phyloP scores from a whole-genome alignment of 2,113 vertebrate genomes.

The Aleadryas rufinucha region DNA sequence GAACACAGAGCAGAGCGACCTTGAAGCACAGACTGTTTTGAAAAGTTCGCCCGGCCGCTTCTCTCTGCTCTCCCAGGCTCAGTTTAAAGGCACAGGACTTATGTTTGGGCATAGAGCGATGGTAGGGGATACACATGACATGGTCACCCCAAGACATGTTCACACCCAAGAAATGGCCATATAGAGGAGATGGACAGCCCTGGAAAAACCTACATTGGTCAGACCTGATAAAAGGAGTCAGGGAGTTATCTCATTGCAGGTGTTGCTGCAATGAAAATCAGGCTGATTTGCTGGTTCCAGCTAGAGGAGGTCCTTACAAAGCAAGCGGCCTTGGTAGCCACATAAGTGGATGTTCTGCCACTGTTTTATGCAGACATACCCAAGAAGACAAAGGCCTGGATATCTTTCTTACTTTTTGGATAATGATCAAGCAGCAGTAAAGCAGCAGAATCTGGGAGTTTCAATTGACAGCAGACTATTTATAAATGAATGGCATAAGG shows the following conservation, averaged over 20 bases:
- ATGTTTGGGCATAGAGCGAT: too few relatives aligned
- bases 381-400: not conserved
- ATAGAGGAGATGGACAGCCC: not conserved
- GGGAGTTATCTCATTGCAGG: not conserved
- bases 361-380: not conserved
- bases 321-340: not conserved
- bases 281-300: not conserved
- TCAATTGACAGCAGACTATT: not conserved
- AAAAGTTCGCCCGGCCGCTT: too few relatives aligned
- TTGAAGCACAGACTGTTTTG: too few relatives aligned
- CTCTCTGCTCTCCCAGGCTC: too few relatives aligned
- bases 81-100: too few relatives aligned
- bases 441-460: not conserved
- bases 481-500: not conserved
- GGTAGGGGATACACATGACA: too few relatives aligned
- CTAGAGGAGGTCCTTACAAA: not conserved
- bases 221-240: not conserved
- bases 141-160: too few relatives aligned
- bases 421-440: not conserved
- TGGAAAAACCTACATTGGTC: not conserved
- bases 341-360: not conserved
- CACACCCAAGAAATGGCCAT: fast-evolving
- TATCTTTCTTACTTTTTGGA: not conserved
- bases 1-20: too few relatives aligned
- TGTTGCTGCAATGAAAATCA: not conserved